Percentiles rank a stretch among this genome's conserved stretches.
Conservation (phyloP, 1,140 invertebrate genomes). For the Penaeus indicus region DNA sequence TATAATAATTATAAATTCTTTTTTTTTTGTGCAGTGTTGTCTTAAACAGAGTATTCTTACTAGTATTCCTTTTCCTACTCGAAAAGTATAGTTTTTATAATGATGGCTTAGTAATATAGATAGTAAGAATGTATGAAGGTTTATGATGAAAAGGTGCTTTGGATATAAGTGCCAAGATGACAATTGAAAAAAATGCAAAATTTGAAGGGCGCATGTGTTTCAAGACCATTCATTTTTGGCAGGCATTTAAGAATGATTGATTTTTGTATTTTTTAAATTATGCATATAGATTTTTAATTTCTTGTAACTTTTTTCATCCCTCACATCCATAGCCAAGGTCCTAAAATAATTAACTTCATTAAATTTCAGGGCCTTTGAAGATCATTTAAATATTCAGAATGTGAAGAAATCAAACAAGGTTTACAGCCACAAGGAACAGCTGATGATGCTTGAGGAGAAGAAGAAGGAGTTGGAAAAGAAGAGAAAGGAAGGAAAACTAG, state of each 20-base stretch:
- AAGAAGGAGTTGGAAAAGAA: conserved; percentile 94
- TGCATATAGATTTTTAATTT: background rate
- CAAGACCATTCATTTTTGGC: too few relatives aligned
- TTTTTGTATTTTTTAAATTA: too few relatives aligned
- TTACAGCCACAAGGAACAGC: conserved; percentile 97
- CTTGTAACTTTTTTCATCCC: background rate
- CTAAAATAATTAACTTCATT: background rate
- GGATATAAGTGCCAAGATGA: too few relatives aligned
- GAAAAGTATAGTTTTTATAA: background rate
- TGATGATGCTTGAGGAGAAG: conserved; percentile 83
- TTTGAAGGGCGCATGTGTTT: too few relatives aligned
- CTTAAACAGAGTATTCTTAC: background rate
- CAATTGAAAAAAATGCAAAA: too few relatives aligned
- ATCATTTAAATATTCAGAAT: conserved; percentile 76
- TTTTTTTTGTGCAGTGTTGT: background rate
- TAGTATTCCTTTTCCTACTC: too few relatives aligned
- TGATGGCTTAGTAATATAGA: background rate
- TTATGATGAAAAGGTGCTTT: too few relatives aligned
- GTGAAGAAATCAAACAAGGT: conserved; percentile 96
- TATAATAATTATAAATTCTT: background rate
- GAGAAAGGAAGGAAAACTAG: conserved; percentile 83
- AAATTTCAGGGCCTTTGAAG: conserved; percentile 62
- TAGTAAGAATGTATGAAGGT: background rate
- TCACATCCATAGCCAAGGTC: background rate
- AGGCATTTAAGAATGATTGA: too few relatives aligned